Conservation (phyloP, 2,888 invertebrate species). For the Cryptocheilus praepositus region DNA sequence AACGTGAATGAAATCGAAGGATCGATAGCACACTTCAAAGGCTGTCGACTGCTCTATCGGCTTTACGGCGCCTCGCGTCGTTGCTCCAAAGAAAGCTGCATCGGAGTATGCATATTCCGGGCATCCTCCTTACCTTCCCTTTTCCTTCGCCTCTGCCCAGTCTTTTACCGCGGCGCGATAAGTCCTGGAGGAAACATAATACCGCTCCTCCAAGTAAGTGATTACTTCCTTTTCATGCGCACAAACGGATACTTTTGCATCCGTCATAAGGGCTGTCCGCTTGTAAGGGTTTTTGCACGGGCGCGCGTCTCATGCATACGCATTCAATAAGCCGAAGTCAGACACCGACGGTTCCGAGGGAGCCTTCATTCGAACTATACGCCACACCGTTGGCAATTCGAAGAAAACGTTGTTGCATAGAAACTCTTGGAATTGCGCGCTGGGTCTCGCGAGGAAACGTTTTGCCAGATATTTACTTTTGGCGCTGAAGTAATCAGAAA, state of each 20-base stretch:
- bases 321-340: no score
- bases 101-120: slow-evolving; percentile 16
- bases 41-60: slow-evolving; percentile 29
- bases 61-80: not conserved
- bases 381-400: not conserved
- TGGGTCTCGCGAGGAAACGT: slow-evolving; percentile 18
- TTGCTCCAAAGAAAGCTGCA: slow-evolving; percentile 1
- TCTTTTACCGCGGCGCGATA: not conserved
- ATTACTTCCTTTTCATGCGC: slow-evolving; percentile 47
- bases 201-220: slow-evolving; percentile 41
- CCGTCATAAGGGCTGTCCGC: not conserved
- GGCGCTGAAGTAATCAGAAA: slow-evolving; percentile 31
- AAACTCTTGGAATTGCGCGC: slow-evolving; percentile 21
- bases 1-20: slow-evolving; percentile 15
- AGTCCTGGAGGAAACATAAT: slow-evolving; percentile 18
- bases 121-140: slow-evolving; percentile 3
- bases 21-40: slow-evolving; percentile 21
- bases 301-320: no score
- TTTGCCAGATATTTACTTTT: slow-evolving; percentile 18
- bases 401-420: not conserved
- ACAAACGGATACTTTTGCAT: slow-evolving; percentile 33
- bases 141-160: slow-evolving; percentile 7
- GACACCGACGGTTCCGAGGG: not conserved
- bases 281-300: no score
- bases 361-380: slow-evolving; percentile 1